These are phyloP conservation scores for Formica selysi DNA, from an alignment of 1,140 invertebrate genomes.

Conservation along the genomic window DNA sequence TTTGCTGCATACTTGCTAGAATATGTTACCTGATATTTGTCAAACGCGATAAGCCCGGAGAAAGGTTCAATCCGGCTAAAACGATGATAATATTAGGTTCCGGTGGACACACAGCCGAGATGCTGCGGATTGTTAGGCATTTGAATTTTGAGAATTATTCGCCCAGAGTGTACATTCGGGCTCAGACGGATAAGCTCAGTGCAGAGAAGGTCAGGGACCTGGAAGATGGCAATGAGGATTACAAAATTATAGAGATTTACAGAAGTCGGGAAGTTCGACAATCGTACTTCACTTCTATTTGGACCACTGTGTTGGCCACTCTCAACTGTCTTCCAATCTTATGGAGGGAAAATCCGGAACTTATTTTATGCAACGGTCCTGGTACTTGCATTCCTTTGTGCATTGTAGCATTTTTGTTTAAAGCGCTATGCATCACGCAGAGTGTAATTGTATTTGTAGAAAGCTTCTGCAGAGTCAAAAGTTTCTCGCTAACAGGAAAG, in stretches of 20 bases:
- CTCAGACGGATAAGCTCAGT: constrained; percentile 93
- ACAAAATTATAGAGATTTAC: constrained; percentile 89
- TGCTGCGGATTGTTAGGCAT: constrained; percentile 90
- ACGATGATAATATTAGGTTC: constrained; percentile 88
- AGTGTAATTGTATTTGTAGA: constrained; percentile 96
- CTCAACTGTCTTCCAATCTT: constrained; percentile 91
- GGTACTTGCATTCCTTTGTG: constrained; percentile 97
- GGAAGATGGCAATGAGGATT: constrained; percentile 85
- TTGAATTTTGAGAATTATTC: constrained; percentile 88
- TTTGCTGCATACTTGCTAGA: constrained; percentile 58
- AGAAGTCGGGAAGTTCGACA: constrained; percentile 96
- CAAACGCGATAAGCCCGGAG: constrained; percentile 57
- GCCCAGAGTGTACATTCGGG: constrained; percentile 92
- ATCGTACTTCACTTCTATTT: constrained; percentile 92
- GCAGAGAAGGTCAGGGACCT: constrained; percentile 88
- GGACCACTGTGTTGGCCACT: constrained; percentile 92
- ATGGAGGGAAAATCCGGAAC: constrained; percentile 90
- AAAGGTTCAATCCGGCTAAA: constrained; percentile 71
- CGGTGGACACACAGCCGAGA: constrained; percentile 95
- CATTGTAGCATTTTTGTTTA: constrained; percentile 90
- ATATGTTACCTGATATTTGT: constrained; percentile 75
- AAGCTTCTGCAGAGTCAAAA: constrained; percentile 96
- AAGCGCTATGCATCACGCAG: constrained; percentile 89
- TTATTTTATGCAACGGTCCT: constrained; percentile 97
- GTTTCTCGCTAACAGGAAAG: constrained; percentile 95